Base-by-base conservation (phyloP, 2,888 invertebrate species). In the Metalampra italica region DNA sequence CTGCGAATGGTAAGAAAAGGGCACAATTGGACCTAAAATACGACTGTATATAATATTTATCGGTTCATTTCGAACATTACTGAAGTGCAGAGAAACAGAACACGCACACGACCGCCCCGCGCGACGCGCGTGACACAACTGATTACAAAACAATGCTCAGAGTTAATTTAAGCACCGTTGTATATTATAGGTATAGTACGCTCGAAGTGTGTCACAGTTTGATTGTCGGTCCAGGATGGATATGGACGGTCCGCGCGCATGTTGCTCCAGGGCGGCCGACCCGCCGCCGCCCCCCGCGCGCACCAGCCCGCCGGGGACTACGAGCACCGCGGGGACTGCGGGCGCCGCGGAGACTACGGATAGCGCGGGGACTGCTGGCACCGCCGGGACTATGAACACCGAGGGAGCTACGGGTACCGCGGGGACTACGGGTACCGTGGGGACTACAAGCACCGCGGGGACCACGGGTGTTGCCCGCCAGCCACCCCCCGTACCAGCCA, bases 401-500 rank as follows among this genome's bases (percentile, higher is more conserved):
- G 11, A 3, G 5, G 15, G 34, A 1, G 14, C 9, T n/a, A n/a
- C 8, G 32, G 29, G 29, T 38, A 9, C 37, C 15, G 43, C 41
- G n/a, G 43, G 32, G 43, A 34, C 36, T 7, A 11, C 15, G 15
- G 9, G 1, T 9, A 34, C 37, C 9, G 11, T 8, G 5, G 15
- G 34, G 1, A 36, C 11, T n/a, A n/a, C 8, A 13, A 15, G 22
- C 41, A 9, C 54, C 52, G 37, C 51, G 4, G 9, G 9, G 32
- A 11, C 15, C 36, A n/a, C 15, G 43, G 38, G n/a, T 38, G 22
- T 39, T 22, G n/a, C 36, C n/a, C 32, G 36, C 36, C 7, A 11
- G 34, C 75, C 76, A 0, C 76, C 76, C 3, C 77, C 77, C 0
- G 74, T 73, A 4, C 77, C 76, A 0, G 69, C 69, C 0, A 57